Evolutionary conservation across 2,797 vertebrate species (phyloP).

Genomic region (Sebastes cheni): DNA sequence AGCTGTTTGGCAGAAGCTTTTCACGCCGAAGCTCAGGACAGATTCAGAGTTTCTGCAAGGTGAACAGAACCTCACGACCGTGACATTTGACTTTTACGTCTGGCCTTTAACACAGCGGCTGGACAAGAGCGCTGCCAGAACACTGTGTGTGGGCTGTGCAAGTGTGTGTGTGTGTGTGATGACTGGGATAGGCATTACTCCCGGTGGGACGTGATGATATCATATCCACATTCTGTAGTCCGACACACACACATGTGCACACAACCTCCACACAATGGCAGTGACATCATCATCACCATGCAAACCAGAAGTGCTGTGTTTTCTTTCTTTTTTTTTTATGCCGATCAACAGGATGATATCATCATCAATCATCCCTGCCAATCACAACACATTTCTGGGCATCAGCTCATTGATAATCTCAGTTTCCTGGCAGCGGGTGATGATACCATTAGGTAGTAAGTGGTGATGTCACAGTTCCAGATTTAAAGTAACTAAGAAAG

Average conservation of each 20-base stretch:
- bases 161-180: neutral
- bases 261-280: conserved; percentile 5
- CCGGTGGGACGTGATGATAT: conserved; percentile 9
- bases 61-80: conserved; percentile 21
- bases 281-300: conserved; percentile 18
- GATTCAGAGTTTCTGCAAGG: conserved; percentile 19
- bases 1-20: neutral
- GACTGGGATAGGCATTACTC: neutral
- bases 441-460: conserved; percentile 65
- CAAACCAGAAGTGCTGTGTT: neutral
- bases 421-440: conserved; percentile 48
- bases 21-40: neutral
- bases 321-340: neutral
- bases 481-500: neutral
- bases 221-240: conserved; percentile 14
- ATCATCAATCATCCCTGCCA: conserved; percentile 30
- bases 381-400: conserved; percentile 35
- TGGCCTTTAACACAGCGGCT: conserved; percentile 50
- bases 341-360: conserved; percentile 35
- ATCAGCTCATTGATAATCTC: conserved; percentile 11
- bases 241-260: neutral
- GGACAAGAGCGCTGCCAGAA: neutral
- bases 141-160: conserved; percentile 23
- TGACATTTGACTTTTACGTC: conserved; percentile 65
- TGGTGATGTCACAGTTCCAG: conserved; percentile 68